These are phyloP conservation scores for Caretta caretta DNA, from an alignment of 2,113 vertebrate species.

Conservation along the genomic window DNA sequence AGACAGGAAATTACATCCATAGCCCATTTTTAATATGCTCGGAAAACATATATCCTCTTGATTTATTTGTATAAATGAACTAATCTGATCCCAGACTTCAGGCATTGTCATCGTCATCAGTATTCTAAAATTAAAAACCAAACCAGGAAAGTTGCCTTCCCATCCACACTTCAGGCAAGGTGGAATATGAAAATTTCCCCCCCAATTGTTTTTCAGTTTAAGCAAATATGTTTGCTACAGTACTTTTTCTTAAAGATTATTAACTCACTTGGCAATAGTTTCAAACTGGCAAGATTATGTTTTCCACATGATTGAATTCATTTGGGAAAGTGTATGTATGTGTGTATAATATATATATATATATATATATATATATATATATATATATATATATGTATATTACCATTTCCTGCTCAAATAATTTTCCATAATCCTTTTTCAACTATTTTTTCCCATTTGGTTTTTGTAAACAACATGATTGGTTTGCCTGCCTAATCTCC, in stretches of 20 bases:
- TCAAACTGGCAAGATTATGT: neutral
- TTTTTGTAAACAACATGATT: neutral
- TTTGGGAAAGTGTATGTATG: neutral
- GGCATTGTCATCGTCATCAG: neutral
- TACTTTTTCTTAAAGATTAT: neutral
- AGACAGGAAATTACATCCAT: neutral
- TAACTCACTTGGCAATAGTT: neutral
- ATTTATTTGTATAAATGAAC: conserved; percentile 3
- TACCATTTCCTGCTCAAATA: neutral
- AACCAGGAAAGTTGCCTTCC: neutral
- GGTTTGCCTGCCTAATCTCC: neutral
- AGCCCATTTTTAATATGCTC: neutral
- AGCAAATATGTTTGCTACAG: neutral
- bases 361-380: neutral
- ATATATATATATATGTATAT: neutral
- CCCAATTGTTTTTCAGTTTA: neutral
- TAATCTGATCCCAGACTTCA: neutral
- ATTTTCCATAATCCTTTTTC: neutral
- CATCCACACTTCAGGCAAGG: neutral
- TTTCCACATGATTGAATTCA: neutral
- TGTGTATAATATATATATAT: too few relatives aligned
- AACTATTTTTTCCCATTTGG: neutral
- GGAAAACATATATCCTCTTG: neutral
- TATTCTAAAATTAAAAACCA: neutral
- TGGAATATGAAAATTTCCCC: neutral